Evolutionary conservation across 2,113 vertebrate genomes (phyloP), one percentile per base, ranked within the genome.

Genomic region (Rhea americana): DNA sequence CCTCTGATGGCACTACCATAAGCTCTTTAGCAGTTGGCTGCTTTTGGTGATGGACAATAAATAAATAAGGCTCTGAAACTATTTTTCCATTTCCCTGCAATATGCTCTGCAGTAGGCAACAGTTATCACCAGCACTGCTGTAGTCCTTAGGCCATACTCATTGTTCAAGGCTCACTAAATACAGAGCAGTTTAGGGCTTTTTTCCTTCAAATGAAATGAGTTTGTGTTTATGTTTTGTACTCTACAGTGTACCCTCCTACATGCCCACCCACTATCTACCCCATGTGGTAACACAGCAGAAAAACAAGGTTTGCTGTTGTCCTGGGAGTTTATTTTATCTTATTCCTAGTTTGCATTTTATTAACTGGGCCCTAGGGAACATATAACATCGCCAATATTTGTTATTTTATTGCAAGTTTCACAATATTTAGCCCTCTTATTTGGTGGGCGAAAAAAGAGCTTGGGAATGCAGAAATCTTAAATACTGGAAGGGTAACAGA

Each of bases 81-180:
- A 66, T 67, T 90, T 72, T 79, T 81, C 20, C 56, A 83, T 82
- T 95, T 65, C 19, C 41, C 67, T 70, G 70, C 68, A 95, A 92
- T 87, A 92, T 32, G 35, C 73, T 86, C 88, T 94, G 45, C 90
- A 85, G 76, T 21, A 43, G 81, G 82, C 41, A 91, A 78, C 48
- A 84, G 43, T 76, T 92, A 89, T 67, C 56, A 74, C 63, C 19
- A 58, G 17, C 80, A 51, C 50, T 81, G 45, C 68, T 96, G 91
- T 82, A 85, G 67, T 85, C 87, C 77, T 95, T 76, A 87, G 77
- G 73, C 87, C 90, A 81, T 80, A 71, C 8, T 86, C 15, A 13
- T 67, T 85, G 80, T 89, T 94, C 75, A 94, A 93, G 70, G 35
- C 65, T 93, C 74, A 82, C 75, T 86, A 91, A 96, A 94, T 88